These are phyloP conservation scores for Acomys russatus DNA, from an alignment of 2,797 vertebrate species.

Conservation along the genomic window DNA sequence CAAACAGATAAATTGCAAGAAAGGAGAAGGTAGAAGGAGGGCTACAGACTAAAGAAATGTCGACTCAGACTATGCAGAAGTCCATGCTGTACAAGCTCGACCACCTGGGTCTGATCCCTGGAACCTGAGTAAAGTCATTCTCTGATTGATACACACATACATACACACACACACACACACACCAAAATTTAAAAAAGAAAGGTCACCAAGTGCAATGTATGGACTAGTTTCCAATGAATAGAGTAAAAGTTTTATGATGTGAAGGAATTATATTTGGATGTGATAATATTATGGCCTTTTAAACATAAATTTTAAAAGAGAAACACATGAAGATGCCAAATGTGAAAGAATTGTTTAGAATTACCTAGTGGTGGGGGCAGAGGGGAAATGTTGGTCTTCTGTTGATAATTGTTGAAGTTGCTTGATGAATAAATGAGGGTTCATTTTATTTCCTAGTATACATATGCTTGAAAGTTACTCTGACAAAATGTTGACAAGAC, in stretches of 20 bases:
- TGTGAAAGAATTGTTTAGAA: slow-evolving; percentile 60
- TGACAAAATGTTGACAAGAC: slow-evolving; percentile 46
- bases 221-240: not conserved
- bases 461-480: slow-evolving; percentile 41
- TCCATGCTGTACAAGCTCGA: not conserved
- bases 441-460: slow-evolving; percentile 45
- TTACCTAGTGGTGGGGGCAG: not conserved
- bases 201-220: not conserved
- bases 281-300: not conserved
- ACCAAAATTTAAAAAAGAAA: not conserved
- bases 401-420: not conserved
- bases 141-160: not conserved
- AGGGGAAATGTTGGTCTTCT: slow-evolving; percentile 35
- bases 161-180: not conserved
- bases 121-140: not conserved
- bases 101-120: not conserved
- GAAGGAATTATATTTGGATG: slow-evolving; percentile 25
- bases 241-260: slow-evolving; percentile 32
- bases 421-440: not conserved
- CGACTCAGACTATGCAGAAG: no score
- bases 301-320: slow-evolving; percentile 9
- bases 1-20: slow-evolving; percentile 32
- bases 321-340: not conserved
- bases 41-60: not conserved
- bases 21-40: slow-evolving; percentile 20